Evolutionary conservation across 2,113 vertebrate genomes (phyloP).

Genomic region (Emydura subglobosa): DNA sequence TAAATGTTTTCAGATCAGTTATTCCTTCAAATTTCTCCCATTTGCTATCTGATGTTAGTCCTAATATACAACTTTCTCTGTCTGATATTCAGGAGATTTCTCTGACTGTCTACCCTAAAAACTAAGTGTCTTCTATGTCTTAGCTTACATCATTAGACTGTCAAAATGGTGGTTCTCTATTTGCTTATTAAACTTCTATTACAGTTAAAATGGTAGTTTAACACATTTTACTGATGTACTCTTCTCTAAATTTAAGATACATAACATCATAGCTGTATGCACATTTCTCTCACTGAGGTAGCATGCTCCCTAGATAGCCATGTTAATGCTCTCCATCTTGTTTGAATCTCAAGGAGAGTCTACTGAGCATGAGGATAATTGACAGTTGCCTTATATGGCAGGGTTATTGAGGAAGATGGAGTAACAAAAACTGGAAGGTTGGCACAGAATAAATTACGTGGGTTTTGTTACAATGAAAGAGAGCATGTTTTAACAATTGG

Average conservation of each 20-base stretch:
- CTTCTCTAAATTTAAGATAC: not conserved
- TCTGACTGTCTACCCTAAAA: not conserved
- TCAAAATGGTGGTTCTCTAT: not conserved
- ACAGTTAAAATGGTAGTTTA: not conserved
- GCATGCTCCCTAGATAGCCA: not conserved
- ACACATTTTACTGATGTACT: not conserved
- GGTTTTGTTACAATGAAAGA: not conserved
- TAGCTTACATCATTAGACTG: not conserved
- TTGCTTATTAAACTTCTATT: not conserved
- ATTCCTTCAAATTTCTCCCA: not conserved
- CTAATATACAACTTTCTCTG: not conserved
- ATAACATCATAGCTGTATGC: not conserved
- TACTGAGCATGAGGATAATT: not conserved
- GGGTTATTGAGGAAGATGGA: not conserved
- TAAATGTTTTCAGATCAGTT: not conserved
- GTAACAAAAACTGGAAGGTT: not conserved
- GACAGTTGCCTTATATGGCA: not conserved
- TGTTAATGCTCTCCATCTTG: not conserved
- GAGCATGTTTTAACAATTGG: not conserved
- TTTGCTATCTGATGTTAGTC: not conserved
- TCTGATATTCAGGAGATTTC: not conserved
- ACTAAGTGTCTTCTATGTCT: not conserved
- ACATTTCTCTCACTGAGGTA: not conserved
- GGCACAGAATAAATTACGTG: not conserved
- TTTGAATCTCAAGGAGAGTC: not conserved